phyloP scores from a whole-genome alignment of 2,797 vertebrate species.

The Thaleichthys pacificus region DNA sequence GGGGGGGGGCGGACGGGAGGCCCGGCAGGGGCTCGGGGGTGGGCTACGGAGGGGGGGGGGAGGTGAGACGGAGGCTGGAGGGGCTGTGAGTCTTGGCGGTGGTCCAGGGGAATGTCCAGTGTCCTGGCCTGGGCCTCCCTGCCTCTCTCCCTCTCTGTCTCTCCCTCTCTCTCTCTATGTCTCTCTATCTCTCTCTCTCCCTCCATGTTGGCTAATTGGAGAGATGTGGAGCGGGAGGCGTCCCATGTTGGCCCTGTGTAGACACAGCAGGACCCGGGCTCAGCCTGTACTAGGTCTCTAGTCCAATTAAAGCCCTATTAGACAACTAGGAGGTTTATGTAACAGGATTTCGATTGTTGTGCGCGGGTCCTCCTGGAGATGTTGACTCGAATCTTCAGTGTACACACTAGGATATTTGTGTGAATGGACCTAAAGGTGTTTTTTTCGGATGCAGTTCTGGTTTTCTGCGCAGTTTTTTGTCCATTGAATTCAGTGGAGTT shows the following conservation, averaged over 20 bases:
- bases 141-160: slow-evolving; percentile 17
- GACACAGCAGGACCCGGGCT: slow-evolving; percentile 34
- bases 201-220: slow-evolving; percentile 64
- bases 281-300: too few relatives aligned
- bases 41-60: slow-evolving; percentile 29
- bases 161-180: slow-evolving; percentile 4
- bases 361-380: too few relatives aligned
- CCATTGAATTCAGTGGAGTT: too few relatives aligned
- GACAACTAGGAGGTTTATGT: too few relatives aligned
- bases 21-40: slow-evolving; percentile 48
- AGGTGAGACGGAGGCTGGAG: slow-evolving; percentile 28
- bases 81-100: slow-evolving; percentile 69
- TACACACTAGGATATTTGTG: neutral
- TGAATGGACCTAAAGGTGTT: neutral
- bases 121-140: slow-evolving; percentile 39
- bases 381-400: neutral
- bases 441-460: too few relatives aligned
- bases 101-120: slow-evolving; percentile 73
- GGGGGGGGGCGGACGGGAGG: slow-evolving; percentile 20
- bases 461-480: too few relatives aligned
- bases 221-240: slow-evolving; percentile 48
- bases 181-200: slow-evolving; percentile 13
- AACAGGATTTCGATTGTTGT: neutral
- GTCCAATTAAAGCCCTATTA: too few relatives aligned
- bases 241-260: slow-evolving; percentile 46